Conservation (phyloP, 2,888 invertebrate genomes). For the Anaspis maculata region DNA sequence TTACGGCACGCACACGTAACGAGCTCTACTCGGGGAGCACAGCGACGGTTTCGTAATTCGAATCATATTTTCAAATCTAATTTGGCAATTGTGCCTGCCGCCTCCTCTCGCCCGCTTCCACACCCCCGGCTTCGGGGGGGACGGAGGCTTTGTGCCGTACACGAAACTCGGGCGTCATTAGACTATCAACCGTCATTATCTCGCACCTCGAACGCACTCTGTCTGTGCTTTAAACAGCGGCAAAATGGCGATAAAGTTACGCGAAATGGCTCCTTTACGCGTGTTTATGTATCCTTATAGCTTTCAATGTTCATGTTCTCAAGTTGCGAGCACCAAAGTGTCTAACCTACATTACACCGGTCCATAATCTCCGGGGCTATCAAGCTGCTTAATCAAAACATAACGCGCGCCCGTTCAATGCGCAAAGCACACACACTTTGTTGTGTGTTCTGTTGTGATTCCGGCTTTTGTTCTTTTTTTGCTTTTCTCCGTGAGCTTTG, state of each 20-base stretch:
- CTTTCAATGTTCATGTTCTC: constrained; percentile 36
- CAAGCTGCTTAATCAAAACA: constrained; percentile 31
- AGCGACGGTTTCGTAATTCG: constrained; percentile 22
- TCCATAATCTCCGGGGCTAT: constrained; percentile 29
- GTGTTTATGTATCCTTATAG: constrained; percentile 42
- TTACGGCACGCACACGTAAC: no score
- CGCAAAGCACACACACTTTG: no score
- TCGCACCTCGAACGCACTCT: constrained; percentile 38
- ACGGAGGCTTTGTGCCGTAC: no score
- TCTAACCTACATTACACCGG: constrained; percentile 31
- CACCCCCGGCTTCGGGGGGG: no score
- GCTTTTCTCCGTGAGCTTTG: no score
- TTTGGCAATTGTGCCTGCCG: constrained; percentile 30
- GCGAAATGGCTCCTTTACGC: constrained; percentile 42
- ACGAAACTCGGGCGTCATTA: constrained; percentile 30
- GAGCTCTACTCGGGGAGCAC: no score
- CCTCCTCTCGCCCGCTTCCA: no score
- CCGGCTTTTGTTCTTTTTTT: no score
- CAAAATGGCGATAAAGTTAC: constrained; percentile 42
- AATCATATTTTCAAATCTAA: constrained; percentile 30
- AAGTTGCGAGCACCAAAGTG: constrained; percentile 28
- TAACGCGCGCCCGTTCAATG: constrained; percentile 22
- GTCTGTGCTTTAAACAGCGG: constrained; percentile 35
- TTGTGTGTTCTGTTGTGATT: constrained; percentile 23
- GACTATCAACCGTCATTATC: constrained; percentile 41